Evolutionary conservation across 2,113 vertebrate species (phyloP).

Genomic region (Cichladusa arquata): DNA sequence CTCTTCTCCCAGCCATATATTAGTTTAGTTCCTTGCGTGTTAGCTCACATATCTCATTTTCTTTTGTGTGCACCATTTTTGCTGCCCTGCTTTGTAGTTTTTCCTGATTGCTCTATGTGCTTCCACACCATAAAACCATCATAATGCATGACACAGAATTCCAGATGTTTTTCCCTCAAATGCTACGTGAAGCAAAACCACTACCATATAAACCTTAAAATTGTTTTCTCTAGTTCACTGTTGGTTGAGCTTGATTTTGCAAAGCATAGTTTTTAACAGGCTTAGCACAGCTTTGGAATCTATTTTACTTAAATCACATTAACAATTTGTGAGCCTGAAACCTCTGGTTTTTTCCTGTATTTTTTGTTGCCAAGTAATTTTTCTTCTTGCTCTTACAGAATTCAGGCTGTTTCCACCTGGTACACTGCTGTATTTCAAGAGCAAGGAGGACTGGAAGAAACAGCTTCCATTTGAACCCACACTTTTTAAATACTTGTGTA

Average conservation of each 20-base stretch:
- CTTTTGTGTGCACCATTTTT: not conserved
- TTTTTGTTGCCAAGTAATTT: not conserved
- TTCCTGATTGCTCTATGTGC: not conserved
- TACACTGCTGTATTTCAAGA: not conserved
- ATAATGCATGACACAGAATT: not conserved
- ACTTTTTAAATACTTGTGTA: not conserved
- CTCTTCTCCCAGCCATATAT: not conserved
- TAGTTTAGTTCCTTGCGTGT: not conserved
- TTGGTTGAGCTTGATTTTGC: not conserved
- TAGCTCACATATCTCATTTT: slow-evolving; percentile 19
- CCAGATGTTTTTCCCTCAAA: not conserved
- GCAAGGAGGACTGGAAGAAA: not conserved
- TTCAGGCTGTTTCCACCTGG: not conserved
- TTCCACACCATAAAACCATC: not conserved
- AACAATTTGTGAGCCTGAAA: not conserved
- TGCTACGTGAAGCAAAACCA: not conserved
- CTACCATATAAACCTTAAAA: not conserved
- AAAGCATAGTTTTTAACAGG: not conserved
- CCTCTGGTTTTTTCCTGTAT: not conserved
- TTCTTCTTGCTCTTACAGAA: not conserved
- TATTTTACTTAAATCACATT: not conserved
- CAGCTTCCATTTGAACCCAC: not conserved
- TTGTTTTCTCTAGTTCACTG: not conserved
- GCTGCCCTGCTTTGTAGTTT: not conserved
- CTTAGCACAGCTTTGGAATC: not conserved